Percentiles rank a stretch among this genome's conserved stretches.
These are phyloP conservation scores for Hymenopus coronatus DNA, from an alignment of 2,888 invertebrate species.

Conservation along the genomic window DNA sequence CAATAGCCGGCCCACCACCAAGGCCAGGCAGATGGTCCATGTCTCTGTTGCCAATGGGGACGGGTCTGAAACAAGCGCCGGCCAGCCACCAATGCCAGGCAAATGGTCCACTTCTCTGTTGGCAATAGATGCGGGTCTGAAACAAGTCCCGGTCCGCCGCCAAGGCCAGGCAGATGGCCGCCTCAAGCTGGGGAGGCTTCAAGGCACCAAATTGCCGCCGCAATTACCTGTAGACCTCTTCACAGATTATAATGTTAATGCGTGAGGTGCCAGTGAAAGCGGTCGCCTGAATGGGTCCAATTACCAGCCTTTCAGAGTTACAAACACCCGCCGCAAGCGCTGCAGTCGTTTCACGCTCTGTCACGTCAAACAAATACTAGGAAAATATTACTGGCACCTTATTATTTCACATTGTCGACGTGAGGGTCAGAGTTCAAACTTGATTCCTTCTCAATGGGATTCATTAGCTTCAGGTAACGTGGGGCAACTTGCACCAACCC, in stretches of 20 bases:
- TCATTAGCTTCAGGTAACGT: background rate
- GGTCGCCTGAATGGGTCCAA: background rate
- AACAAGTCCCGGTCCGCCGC: too few species aligned
- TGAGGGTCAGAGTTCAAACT: background rate
- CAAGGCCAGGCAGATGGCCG: too few species aligned
- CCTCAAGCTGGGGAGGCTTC: too few species aligned
- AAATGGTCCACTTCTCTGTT: too few species aligned
- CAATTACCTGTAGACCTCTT: background rate
- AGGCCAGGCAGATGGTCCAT: too few species aligned
- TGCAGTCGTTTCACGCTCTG: background rate
- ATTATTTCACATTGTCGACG: constrained; percentile 5
- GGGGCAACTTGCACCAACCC: background rate
- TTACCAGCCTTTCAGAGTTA: constrained; percentile 2
- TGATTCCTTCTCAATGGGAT: background rate
- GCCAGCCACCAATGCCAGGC: too few species aligned
- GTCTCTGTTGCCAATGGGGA: too few species aligned
- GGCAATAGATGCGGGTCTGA: too few species aligned
- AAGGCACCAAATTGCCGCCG: background rate
- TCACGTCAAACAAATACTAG: constrained; percentile 10
- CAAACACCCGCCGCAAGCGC: background rate
- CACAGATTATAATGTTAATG: background rate
- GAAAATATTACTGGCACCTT: background rate
- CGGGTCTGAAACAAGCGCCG: too few species aligned
- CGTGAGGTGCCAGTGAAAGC: background rate
- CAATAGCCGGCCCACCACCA: too few species aligned